Conservation (phyloP, 1,140 invertebrate species). For the Hestina assimilis region DNA sequence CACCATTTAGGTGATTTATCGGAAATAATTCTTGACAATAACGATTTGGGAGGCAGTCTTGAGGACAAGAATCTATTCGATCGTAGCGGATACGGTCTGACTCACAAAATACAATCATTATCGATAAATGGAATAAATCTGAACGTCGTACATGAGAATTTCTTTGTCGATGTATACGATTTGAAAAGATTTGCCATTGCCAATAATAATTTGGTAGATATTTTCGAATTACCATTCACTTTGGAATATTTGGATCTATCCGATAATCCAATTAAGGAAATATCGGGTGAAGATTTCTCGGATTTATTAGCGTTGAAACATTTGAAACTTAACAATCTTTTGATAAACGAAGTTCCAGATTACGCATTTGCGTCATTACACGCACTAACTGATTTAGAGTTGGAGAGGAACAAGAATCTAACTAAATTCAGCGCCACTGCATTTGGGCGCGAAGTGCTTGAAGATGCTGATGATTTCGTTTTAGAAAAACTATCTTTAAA, state of each 20-base stretch:
- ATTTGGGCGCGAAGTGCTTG: constrained; percentile 60
- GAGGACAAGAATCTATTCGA: constrained; percentile 53
- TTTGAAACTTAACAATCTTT: constrained; percentile 64
- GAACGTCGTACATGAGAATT: constrained; percentile 51
- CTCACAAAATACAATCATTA: constrained; percentile 52
- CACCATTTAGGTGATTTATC: constrained; percentile 65
- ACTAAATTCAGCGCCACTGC: constrained; percentile 51
- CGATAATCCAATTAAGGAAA: constrained; percentile 57
- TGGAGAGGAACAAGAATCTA: constrained; percentile 66
- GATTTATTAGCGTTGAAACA: constrained; percentile 56
- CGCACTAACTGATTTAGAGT: constrained; percentile 48
- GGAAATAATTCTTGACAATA: constrained; percentile 71
- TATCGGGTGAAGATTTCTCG: constrained; percentile 56
- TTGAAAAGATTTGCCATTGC: constrained; percentile 53
- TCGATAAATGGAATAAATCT: constrained; percentile 59
- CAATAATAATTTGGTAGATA: constrained; percentile 53
- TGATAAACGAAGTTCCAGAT: constrained; percentile 54
- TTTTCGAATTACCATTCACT: constrained; percentile 67
- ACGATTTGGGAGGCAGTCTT: constrained; percentile 55
- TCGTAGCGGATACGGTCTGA: constrained; percentile 54
- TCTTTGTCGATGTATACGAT: constrained; percentile 66
- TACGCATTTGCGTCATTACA: constrained; percentile 54
- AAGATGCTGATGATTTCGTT: constrained; percentile 59
- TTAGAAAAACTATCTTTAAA: constrained; percentile 58
- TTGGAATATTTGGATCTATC: constrained; percentile 71